Evolutionary conservation across 2,888 invertebrate genomes (phyloP), one percentile per base, ranked within the genome.

Genomic region (Parnassius glacialis): DNA sequence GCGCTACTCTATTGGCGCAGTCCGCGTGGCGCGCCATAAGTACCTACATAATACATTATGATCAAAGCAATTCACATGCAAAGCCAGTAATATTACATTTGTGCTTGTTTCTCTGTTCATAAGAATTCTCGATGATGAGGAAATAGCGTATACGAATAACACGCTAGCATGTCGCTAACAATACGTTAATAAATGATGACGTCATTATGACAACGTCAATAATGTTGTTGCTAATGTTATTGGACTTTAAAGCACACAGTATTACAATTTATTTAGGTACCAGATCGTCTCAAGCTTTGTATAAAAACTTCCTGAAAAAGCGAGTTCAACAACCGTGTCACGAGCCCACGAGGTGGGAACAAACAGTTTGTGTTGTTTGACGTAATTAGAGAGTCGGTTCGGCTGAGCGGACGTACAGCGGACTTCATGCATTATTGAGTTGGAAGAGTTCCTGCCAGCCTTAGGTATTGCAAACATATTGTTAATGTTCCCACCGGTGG

Each of bases 351-450:
- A 81, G 80, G 81, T 85, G 85, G 82, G 83, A 85, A 83, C 83
- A 77, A 76, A 81, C 74, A 74, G 72, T 81, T 82, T 81, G 79
- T 75, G 67, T 68, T 75, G 70, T 68, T 67, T 64, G 65, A 73
- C 75, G 75, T 83, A 85, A 87, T 86, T 86, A 85, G 80, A 82
- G 79, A 76, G 78, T 78, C 53, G 25, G 43, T 48, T 78, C 70
- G 75, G 74, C 74, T 70, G 74, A 76, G 76, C 74, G 79, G 79
- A 78, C 75, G 79, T 71, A 69, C 76, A 74, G 75, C 61, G 47
- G 47, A 72, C 70, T 76, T 81, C 78, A 84, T 89, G 84, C 81
- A 88, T 86, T 86, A 88, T 89, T 85, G 79, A 87, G 81, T 75
- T 70, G 73, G 65, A 61, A 75, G 74, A 73, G 76, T 74, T 74